Conservation (phyloP, 1,140 invertebrate genomes). For the Pogonus chalceus region DNA sequence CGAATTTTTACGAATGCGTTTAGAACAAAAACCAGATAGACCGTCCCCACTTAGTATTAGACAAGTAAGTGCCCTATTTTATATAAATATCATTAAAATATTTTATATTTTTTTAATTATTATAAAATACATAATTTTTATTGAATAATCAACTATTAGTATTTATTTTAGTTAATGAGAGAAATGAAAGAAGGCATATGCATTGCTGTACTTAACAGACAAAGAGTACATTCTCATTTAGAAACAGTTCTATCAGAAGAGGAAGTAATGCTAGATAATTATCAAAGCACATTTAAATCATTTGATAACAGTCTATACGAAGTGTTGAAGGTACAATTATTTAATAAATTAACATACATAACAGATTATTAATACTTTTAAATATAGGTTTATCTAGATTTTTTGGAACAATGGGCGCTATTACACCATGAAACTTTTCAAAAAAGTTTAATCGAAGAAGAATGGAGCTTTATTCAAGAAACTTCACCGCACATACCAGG, state of each 20-base stretch:
- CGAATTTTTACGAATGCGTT: slow-evolving; percentile 71
- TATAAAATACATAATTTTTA: slow-evolving; percentile 9
- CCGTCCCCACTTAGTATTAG: slow-evolving; percentile 77
- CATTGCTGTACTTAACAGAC: slow-evolving; percentile 63
- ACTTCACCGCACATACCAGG: slow-evolving; percentile 59
- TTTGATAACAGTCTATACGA: slow-evolving; percentile 71
- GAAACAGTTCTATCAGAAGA: slow-evolving; percentile 51
- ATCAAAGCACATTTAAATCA: slow-evolving; percentile 51
- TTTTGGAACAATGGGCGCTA: slow-evolving; percentile 61
- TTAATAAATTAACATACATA: too few species aligned
- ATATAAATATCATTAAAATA: too few species aligned
- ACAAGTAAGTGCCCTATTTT: slow-evolving; percentile 43
- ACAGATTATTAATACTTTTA: slow-evolving; percentile 3
- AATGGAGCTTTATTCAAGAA: slow-evolving; percentile 65
- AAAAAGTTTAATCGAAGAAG: slow-evolving; percentile 69
- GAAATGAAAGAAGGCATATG: slow-evolving; percentile 78
- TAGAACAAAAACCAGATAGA: slow-evolving; percentile 72
- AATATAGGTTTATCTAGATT: slow-evolving; percentile 50
- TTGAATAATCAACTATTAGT: background rate
- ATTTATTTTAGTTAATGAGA: slow-evolving; percentile 57
- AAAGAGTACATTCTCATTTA: slow-evolving; percentile 58
- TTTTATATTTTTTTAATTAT: slow-evolving; percentile 4
- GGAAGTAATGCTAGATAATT: slow-evolving; percentile 35
- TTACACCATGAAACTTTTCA: slow-evolving; percentile 57
- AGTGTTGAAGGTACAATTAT: slow-evolving; percentile 55